Percentiles rank a stretch among this genome's conserved stretches.
These are phyloP conservation scores for Elmis aenea DNA, from an alignment of 2,888 invertebrate genomes.

Conservation along the genomic window DNA sequence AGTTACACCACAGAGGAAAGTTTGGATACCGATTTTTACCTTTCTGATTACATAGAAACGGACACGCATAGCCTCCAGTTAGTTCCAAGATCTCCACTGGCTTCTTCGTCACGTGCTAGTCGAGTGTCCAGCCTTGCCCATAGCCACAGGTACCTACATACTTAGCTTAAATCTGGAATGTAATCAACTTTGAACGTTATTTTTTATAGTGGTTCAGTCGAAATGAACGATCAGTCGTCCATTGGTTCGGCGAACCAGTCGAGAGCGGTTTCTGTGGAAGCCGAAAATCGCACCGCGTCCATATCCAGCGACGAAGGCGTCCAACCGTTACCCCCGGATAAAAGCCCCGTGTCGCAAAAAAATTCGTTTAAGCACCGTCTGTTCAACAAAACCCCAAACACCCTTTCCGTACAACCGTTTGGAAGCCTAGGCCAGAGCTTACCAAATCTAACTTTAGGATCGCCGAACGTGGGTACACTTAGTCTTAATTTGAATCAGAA, in stretches of 20 bases:
- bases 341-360: constrained; percentile 45
- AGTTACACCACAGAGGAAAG: constrained; percentile 35
- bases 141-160: constrained; percentile 56
- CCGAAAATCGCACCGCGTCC: constrained; percentile 59
- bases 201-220: constrained; percentile 57
- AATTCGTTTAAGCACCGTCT: constrained; percentile 39
- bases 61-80: constrained; percentile 44
- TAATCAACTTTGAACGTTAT: neutral
- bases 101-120: constrained; percentile 54
- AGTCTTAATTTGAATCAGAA: constrained; percentile 46
- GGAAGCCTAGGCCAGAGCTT: constrained; percentile 72
- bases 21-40: constrained; percentile 39
- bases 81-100: constrained; percentile 44
- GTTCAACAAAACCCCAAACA: constrained; percentile 58
- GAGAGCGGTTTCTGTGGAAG: constrained; percentile 57
- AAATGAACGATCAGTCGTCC: constrained; percentile 58
- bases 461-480: constrained; percentile 42
- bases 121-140: constrained; percentile 68
- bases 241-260: constrained; percentile 49
- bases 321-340: constrained; percentile 45
- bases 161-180: neutral
- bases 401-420: constrained; percentile 68
- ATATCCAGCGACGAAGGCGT: constrained; percentile 61
- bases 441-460: constrained; percentile 62
- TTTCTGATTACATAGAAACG: constrained; percentile 40